Conservation (phyloP, 1,140 invertebrate species). For the Carcinoscorpius rotundicauda region DNA sequence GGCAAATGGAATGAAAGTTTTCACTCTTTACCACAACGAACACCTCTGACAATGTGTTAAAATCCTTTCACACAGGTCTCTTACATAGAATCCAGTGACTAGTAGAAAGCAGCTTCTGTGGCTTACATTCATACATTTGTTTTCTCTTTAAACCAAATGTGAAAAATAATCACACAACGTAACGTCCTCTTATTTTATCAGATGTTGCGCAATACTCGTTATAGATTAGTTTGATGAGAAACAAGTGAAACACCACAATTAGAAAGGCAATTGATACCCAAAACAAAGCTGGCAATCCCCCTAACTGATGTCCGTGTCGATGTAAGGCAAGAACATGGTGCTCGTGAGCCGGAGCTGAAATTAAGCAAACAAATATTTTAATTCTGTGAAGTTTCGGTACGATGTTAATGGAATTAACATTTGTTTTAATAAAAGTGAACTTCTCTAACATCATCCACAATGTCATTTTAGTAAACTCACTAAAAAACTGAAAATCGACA, state of each 20-base stretch:
- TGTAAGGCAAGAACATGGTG: slow-evolving; percentile 83
- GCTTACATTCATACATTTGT: background rate
- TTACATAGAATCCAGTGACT: no score
- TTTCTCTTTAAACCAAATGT: slow-evolving; percentile 1
- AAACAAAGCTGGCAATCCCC: slow-evolving; percentile 79
- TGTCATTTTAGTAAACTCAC: no score
- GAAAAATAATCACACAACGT: slow-evolving; percentile 13
- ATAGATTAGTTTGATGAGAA: slow-evolving; percentile 84
- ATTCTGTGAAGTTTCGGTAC: no score
- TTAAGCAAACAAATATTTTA: slow-evolving; percentile 5
- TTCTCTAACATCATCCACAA: no score
- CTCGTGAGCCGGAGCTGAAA: slow-evolving; percentile 75
- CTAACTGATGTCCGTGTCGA: slow-evolving; percentile 78
- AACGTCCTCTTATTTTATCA: slow-evolving; percentile 17
- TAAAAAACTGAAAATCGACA: no score
- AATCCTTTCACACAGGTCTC: no score
- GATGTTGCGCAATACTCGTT: slow-evolving; percentile 56
- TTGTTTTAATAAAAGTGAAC: no score
- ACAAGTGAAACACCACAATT: slow-evolving; percentile 86
- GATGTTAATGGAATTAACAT: no score
- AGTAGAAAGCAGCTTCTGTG: no score
- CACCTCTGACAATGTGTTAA: no score
- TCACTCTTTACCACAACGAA: no score
- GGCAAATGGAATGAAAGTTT: no score
- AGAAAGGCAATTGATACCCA: slow-evolving; percentile 83